Conservation (phyloP, 2,888 invertebrate genomes). For the Busseola fusca region DNA sequence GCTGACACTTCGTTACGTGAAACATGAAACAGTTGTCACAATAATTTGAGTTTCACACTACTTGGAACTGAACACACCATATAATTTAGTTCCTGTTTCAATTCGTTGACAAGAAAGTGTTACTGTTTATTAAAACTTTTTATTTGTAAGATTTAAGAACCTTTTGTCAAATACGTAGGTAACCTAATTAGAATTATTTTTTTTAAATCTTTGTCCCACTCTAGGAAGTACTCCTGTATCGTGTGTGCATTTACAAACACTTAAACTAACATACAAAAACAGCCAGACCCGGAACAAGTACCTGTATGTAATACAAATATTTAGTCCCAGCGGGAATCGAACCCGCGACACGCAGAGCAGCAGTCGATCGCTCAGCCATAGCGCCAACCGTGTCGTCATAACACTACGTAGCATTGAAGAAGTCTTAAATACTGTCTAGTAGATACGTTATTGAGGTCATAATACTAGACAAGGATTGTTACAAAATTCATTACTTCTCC, state of each 20-base stretch:
- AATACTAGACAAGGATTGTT: slow-evolving; percentile 3
- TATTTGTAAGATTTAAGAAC: slow-evolving; percentile 31
- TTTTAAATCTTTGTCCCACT: too few relatives aligned
- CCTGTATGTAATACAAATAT: too few relatives aligned
- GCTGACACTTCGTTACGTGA: slow-evolving; percentile 67
- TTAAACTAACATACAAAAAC: too few relatives aligned
- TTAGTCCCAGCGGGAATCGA: too few relatives aligned
- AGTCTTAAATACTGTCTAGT: neutral
- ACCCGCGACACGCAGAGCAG: too few relatives aligned
- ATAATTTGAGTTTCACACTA: slow-evolving; percentile 71
- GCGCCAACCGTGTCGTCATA: too few relatives aligned
- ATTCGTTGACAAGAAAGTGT: slow-evolving; percentile 31
- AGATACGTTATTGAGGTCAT: slow-evolving; percentile 26
- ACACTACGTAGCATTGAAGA: neutral
- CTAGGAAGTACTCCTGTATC: too few relatives aligned
- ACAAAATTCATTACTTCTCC: slow-evolving; percentile 1
- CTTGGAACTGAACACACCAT: slow-evolving; percentile 62
- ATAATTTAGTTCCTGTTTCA: slow-evolving; percentile 62
- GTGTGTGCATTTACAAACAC: too few relatives aligned
- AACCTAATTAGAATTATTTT: too few relatives aligned
- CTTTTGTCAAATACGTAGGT: too few relatives aligned
- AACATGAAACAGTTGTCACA: slow-evolving; percentile 71
- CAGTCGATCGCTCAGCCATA: too few relatives aligned
- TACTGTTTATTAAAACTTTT: slow-evolving; percentile 20
- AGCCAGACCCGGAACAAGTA: too few relatives aligned